Evolutionary conservation across 2,113 vertebrate species (phyloP).

Genomic region (Eolophus roseicapilla): DNA sequence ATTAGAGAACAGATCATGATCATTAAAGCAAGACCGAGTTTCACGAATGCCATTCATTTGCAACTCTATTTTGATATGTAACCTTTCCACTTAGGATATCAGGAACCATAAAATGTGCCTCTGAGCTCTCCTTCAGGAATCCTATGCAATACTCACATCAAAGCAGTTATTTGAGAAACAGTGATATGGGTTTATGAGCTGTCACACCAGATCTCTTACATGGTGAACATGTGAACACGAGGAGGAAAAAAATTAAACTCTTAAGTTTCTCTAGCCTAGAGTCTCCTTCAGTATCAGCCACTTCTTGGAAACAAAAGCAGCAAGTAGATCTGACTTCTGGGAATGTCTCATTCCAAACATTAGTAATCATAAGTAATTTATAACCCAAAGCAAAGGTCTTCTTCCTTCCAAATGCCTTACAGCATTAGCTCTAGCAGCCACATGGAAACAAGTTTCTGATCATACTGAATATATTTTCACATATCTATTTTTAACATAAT

Average conservation of each 20-base stretch:
- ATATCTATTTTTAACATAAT: not conserved
- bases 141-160: not conserved
- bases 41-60: not conserved
- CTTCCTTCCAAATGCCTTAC: not conserved
- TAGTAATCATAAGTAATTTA: not conserved
- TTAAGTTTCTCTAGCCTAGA: not conserved
- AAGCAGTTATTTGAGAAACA: not conserved
- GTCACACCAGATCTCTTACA: not conserved
- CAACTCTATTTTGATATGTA: not conserved
- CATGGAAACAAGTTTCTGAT: not conserved
- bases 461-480: not conserved
- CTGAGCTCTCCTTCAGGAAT: not conserved
- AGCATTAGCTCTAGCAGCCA: not conserved
- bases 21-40: not conserved
- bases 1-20: not conserved
- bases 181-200: not conserved
- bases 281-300: not conserved
- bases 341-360: not conserved
- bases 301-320: not conserved
- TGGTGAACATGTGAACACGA: not conserved
- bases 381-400: not conserved
- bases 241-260: not conserved
- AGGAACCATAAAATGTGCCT: not conserved
- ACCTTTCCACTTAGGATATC: not conserved
- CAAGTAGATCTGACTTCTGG: constrained; percentile 7